Evolutionary conservation across 1,140 invertebrate genomes (phyloP), one percentile per base, ranked within the genome.

Genomic region (Philotrypesis tridentata): DNA sequence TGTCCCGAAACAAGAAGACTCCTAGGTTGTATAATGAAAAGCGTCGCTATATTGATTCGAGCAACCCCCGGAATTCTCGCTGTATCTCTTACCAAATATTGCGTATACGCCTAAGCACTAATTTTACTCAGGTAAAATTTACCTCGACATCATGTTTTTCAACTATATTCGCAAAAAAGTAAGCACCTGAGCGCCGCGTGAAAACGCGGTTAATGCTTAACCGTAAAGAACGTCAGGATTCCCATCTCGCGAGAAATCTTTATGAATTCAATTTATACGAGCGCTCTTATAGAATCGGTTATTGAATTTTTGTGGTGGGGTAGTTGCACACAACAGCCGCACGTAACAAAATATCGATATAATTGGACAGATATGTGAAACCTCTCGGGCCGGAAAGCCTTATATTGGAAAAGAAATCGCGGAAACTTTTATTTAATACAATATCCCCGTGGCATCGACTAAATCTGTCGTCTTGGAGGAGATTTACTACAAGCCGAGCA

Each of bases 341-440:
- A 25, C 61, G 48, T 55, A 65, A 65, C 61, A 65, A 65, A 65
- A 65, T 29, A 65, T 25, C 61, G 27, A 29, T 65, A 65, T 65
- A 65, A 65, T 65, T 65, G 61, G 27, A 65, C 23, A 29, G 61
- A 65, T 65, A 27, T 25, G 61, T 65, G 27, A 65, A 65, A 65
- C 23, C n/a, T 8, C n/a, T 3, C 27, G 21, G 17, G 2, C 12
- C 4, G 23, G 27, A 25, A 65, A 65, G 27, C 27, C 61, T 65
- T 65, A 65, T 65, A 65, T 25, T 65, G 61, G 61, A 65, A 65
- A 65, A 65, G 61, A 27, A 55, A 55, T 55, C 48, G 48, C 43
- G 48, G 21, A 55, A 17, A 55, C 21, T 55, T 55, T 55, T 55
- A 55, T 55, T 55, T 55, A 55, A 55, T 48, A 48, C 43, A 48